Evolutionary conservation across 1,140 invertebrate species (phyloP), one percentile per base, ranked within the genome.

Genomic region (Coelopa frigida): DNA sequence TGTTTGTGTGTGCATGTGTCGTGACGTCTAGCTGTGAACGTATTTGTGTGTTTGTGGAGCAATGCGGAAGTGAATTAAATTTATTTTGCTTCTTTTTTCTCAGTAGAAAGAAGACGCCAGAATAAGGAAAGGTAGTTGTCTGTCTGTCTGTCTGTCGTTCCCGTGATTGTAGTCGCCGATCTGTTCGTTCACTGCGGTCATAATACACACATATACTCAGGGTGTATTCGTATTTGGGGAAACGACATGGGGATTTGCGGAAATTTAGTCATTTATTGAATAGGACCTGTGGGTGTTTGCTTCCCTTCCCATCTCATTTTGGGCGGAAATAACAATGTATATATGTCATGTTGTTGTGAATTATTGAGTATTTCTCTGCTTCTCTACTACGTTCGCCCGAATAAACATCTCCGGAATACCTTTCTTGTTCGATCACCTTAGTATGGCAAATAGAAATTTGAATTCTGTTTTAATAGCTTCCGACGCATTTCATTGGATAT

Each of bases 51-150:
- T 48, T 45, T 46, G 42, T 59, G 61, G 55, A 66, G 59, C 63
- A 67, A 67, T 67, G 63, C 63, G 63, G 63, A 67, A 67, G 63
- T 67, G 63, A 66, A 63, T 63, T 66, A 66, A 65, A 65, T 65
- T 65, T 65, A 65, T 65, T 65, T 57, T 61, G 58, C 60, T 61
- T 65, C 36, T 40, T 47, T 29, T 47, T 38, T 47, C 12, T 46
- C 22, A 27, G 32, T 46, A 17, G 11, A n/a, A 8, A 36, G 7
- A 36, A 8, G 33, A 8, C 33, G 15, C 8, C 15, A 8, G 33
- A 36, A 36, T 17, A 7, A 10, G 15, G 8, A 36, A 36, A 36
- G 33, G 8, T 36, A 36, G 7, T 36, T 17, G 15, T 36, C 15
- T 36, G 15, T 8, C 7, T 17, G 15, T 8, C 27, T 29, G 14